Evolutionary conservation across 2,797 vertebrate genomes (phyloP).

Genomic region (Microctenopoma steveboyesi): DNA sequence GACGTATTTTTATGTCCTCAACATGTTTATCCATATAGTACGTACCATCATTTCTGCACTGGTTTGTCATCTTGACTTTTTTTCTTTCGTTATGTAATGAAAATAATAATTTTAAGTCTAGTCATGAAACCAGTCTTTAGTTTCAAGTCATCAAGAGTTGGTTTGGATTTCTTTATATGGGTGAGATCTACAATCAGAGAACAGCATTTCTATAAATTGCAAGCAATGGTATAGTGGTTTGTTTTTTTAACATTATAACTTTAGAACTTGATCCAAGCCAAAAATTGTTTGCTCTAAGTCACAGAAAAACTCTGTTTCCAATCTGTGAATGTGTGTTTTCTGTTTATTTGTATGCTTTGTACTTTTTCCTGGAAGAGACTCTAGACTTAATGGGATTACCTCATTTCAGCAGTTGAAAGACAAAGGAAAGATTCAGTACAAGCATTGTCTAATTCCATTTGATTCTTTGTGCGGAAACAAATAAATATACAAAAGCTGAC

Average conservation of each 20-base stretch:
- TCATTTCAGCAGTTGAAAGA: slow-evolving; percentile 64
- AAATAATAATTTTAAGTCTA: slow-evolving; percentile 9
- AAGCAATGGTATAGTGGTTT: neutral
- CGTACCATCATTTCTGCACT: neutral
- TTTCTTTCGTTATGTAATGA: neutral
- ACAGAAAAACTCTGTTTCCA: slow-evolving; percentile 21
- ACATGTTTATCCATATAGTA: slow-evolving; percentile 2
- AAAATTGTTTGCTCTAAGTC: slow-evolving; percentile 28
- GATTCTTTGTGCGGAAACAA: slow-evolving; percentile 43
- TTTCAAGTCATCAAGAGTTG: neutral
- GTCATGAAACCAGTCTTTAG: slow-evolving; percentile 12
- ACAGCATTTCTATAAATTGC: slow-evolving; percentile 17
- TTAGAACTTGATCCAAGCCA: neutral
- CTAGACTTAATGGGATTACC: slow-evolving; percentile 64
- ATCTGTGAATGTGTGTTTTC: slow-evolving; percentile 31
- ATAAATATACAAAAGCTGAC: slow-evolving; percentile 51
- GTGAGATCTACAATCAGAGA: neutral
- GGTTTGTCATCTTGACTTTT: neutral
- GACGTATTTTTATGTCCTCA: slow-evolving; percentile 22
- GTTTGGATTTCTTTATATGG: neutral
- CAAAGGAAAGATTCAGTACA: slow-evolving; percentile 59
- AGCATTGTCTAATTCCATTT: slow-evolving; percentile 54
- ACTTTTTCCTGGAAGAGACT: slow-evolving; percentile 52
- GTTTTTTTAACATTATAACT: slow-evolving; percentile 9
- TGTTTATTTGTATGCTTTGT: slow-evolving; percentile 52